Percentiles rank a stretch among this genome's conserved stretches.
phyloP scores from a whole-genome alignment of 2,113 vertebrate genomes.

The Actinemys pallida region DNA sequence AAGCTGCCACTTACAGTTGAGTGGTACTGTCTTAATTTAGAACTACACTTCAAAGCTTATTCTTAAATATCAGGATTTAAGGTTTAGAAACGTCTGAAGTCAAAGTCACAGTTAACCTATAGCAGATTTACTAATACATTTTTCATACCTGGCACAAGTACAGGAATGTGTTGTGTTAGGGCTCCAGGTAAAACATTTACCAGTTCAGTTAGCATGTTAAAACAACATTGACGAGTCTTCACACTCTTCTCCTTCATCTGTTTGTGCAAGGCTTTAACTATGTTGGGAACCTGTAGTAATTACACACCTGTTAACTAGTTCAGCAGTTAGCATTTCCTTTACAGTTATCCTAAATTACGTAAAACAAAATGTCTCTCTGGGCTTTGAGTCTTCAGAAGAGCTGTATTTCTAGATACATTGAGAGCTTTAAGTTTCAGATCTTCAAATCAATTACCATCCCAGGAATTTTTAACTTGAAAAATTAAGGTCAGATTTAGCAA shows the following conservation, averaged over 20 bases:
- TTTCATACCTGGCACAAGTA: constrained; percentile 94
- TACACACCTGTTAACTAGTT: constrained; percentile 60
- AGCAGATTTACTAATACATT: not conserved
- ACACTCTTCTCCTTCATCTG: constrained; percentile 99
- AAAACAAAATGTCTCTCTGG: not conserved
- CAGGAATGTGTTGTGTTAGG: constrained; percentile 93
- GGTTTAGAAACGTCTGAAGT: not conserved
- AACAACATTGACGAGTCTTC: constrained; percentile 98
- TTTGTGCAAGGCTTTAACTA: constrained; percentile 97
- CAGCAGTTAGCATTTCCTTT: constrained; percentile 12
- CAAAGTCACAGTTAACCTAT: not conserved
- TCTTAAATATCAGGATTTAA: not conserved
- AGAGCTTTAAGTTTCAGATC: not conserved
- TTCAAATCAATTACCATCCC: not conserved
- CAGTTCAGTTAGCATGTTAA: constrained; percentile 98
- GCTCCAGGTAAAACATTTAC: constrained; percentile 97
- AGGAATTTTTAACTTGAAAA: not conserved
- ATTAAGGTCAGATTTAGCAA: not conserved
- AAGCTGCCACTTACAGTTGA: not conserved
- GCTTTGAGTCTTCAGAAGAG: not conserved
- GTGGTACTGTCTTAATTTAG: not conserved
- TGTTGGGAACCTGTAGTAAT: constrained; percentile 93
- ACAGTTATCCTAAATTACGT: constrained; percentile 21
- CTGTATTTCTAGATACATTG: not conserved
- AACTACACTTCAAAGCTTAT: not conserved